Evolutionary conservation across 2,113 vertebrate species (phyloP), one percentile per base, ranked within the genome.

Genomic region (Pelmatolapia mariae): DNA sequence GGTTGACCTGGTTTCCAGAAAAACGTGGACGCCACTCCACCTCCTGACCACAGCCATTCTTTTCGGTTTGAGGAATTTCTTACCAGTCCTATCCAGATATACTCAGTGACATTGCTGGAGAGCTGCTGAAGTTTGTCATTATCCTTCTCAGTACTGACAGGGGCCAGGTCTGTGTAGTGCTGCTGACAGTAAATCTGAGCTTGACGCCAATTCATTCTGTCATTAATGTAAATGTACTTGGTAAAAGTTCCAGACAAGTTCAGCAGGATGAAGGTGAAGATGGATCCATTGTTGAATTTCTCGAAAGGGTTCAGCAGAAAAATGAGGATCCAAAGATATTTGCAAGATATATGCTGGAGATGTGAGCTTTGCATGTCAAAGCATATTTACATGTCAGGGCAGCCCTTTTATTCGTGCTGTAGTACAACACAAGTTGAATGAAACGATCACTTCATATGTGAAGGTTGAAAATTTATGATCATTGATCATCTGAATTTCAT

Each of bases 21-120:
- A 54, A 54, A 22, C 1, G 10, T 6, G 53, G 53, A 57, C 29
- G 87, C 89, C 5, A 3, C 31, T 0, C 45, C 86, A 3, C 89
- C 87, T 31, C 88, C 91, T 7, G 92, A 93, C 91, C 92, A 92
- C 5, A 4, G 57, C 92, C 92, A 94, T 9, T 40, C 38, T 0
- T 2, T 2, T 0, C 0, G 0, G 9, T 36, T 33, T 2, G 47
- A n/a, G 10, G 4, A 2, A 1, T 22, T n/a, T 10, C 24, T 91
- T 10, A 8, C 1, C 7, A 92, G 36, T 73, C 93, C 93, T 2
- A 87, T 85, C 89, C 89, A 94, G 3, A 16, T 3, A 3, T 1
- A 12, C 0, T 2, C 0, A 2, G 1, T 0, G 4, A 1, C 3
- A 1, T 47, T 0, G 1, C 0, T 1, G 2, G 3, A 2, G 3